Evolutionary conservation across 2,888 invertebrate species (phyloP).

Genomic region (Gymnoscelis rufifasciata): DNA sequence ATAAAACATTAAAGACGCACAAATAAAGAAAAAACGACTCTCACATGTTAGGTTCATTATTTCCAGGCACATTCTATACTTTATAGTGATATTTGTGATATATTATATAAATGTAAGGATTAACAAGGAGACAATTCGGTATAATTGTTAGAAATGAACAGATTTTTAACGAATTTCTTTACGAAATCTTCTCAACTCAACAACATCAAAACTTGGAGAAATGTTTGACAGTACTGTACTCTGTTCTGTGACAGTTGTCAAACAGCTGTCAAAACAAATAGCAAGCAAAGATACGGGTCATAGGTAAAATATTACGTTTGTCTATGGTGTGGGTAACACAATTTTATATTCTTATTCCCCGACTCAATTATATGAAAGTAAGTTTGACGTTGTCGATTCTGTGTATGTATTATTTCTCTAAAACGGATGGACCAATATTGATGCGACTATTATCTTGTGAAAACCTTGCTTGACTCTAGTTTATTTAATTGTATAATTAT

Average conservation of each 20-base stretch:
- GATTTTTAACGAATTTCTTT: slow-evolving; percentile 12
- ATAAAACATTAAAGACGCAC: slow-evolving; percentile 13
- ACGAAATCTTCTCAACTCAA: slow-evolving; percentile 47
- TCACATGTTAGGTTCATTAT: slow-evolving; percentile 50
- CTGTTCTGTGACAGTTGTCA: slow-evolving; percentile 43
- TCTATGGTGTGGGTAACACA: no score
- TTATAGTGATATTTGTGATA: slow-evolving; percentile 6
- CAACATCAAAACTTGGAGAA: slow-evolving; percentile 72
- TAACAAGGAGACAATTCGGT: background rate
- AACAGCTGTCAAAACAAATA: background rate
- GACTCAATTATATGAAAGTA: no score
- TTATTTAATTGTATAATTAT: no score
- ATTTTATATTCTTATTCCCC: no score
- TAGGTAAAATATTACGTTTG: no score
- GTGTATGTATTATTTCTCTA: no score
- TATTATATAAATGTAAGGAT: slow-evolving; percentile 6
- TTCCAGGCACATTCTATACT: slow-evolving; percentile 43
- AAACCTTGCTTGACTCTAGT: no score
- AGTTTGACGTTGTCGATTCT: no score
- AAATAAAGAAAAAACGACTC: slow-evolving; percentile 38
- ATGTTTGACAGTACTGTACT: slow-evolving; percentile 36
- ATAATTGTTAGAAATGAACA: slow-evolving; percentile 1
- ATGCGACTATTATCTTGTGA: no score
- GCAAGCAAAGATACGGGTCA: background rate
- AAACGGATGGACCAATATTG: no score